These are phyloP conservation scores for Brachionus rotundiformis DNA, from an alignment of 1,140 invertebrate species.

Conservation along the genomic window DNA sequence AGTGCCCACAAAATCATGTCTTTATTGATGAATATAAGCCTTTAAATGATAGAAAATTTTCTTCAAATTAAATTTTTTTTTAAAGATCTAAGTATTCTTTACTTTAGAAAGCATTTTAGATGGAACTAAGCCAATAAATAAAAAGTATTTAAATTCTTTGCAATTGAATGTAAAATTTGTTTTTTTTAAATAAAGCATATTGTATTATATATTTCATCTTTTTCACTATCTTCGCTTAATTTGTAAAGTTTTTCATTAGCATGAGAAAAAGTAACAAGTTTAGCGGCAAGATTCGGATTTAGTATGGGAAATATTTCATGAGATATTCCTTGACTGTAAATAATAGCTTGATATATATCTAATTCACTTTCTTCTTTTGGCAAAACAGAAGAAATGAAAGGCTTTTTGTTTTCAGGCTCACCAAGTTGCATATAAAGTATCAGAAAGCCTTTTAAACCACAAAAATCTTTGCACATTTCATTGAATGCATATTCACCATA, in stretches of 20 bases:
- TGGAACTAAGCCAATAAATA: too few relatives aligned
- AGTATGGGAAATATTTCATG: not conserved
- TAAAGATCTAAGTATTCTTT: too few relatives aligned
- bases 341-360: not conserved
- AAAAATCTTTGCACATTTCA: not conserved
- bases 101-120: too few relatives aligned
- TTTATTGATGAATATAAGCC: too few relatives aligned
- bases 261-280: not conserved
- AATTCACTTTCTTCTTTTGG: not conserved
- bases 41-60: too few relatives aligned
- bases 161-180: too few relatives aligned
- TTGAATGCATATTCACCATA: not conserved
- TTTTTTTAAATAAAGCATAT: not conserved
- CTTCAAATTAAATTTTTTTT: too few relatives aligned
- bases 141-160: too few relatives aligned
- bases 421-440: slow-evolving; percentile 10
- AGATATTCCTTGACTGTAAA: slow-evolving; percentile 17
- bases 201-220: not conserved
- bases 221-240: not conserved
- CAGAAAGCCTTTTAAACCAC: not conserved
- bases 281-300: not conserved
- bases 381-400: not conserved
- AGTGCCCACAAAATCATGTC: too few relatives aligned
- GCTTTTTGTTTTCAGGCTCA: not conserved
- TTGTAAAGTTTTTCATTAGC: not conserved